Base-by-base conservation (phyloP, 2,113 vertebrate species). In the Nicator chloris region DNA sequence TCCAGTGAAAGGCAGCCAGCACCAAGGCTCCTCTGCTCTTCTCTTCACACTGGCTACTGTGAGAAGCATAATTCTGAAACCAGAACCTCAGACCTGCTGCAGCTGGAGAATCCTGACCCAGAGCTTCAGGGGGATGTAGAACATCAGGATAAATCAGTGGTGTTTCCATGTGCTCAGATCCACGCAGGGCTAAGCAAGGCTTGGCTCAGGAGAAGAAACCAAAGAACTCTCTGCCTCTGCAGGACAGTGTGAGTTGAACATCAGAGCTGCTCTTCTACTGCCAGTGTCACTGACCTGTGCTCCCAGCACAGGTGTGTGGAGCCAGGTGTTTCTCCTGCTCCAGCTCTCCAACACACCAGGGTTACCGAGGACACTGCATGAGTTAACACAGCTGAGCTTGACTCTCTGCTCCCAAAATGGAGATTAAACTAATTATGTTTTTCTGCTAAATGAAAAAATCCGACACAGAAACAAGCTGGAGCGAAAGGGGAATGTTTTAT, bases 361-460 rank as follows among this genome's bases (percentile, higher is more conserved):
- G 13, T 35, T 49, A 12, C 64, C 0, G 0, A 40, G 51, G 21
- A 39, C 37, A 51, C 35, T 19, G 1, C 2, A 1, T 2, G 12
- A 59, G 21, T 47, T 42, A 71, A 54, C 59, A 84, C 10, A 18
- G 4, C 51, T 7, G 42, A 82, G 33, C 47, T 44, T 4, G 0
- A 31, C 16, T 27, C 23, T 75, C 47, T 5, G 2, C 23, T 75
- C 61, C 19, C 61, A 71, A 59, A 54, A 33, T 20, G 39, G 53
- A 92, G 33, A 45, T 31, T 45, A 69, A 83, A 64, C 40, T 21
- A 33, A 33, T 37, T 33, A n/a, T 16, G 15, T 20, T 75, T 78
- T 81, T 39, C 27, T 57, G 60, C 27, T 59, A 42, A 72, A 26
- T 54, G n/a, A 86, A 59, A 22, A 57, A 60, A 60, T n/a, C 44